Evolutionary conservation across 2,797 vertebrate species (phyloP).

Genomic region (Lacerta bilineata): DNA sequence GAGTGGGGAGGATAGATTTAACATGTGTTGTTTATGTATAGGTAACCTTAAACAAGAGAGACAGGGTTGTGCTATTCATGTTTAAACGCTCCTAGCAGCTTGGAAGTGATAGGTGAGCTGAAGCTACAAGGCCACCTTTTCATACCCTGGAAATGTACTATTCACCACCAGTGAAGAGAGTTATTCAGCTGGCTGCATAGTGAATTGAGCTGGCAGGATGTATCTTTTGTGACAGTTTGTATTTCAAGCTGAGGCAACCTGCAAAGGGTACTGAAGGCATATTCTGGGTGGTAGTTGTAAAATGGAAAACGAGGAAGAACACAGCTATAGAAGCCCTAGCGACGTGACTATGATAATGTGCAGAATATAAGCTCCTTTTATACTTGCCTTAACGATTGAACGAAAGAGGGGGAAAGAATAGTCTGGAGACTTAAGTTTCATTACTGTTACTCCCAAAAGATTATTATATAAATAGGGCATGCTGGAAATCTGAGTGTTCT

Average conservation of each 20-base stretch:
- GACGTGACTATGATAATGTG: not conserved
- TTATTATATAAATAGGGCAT: not conserved
- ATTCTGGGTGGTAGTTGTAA: conserved; percentile 39
- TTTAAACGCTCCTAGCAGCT: conserved; percentile 4
- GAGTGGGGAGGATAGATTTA: not conserved
- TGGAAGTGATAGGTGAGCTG: conserved; percentile 3
- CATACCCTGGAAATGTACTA: conserved; percentile 3
- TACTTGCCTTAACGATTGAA: not conserved
- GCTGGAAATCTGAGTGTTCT: not conserved
- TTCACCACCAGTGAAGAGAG: conserved; percentile 1
- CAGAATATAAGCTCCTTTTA: conserved; percentile 22
- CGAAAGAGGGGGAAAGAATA: no score
- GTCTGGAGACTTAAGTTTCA: not conserved
- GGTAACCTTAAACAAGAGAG: conserved; percentile 10
- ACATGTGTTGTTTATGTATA: not conserved
- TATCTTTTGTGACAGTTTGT: not conserved
- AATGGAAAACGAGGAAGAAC: not conserved
- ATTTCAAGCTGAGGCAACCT: conserved; percentile 48
- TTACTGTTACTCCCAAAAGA: not conserved
- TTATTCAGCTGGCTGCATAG: conserved; percentile 38
- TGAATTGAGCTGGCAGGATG: conserved; percentile 42
- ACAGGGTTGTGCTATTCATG: conserved; percentile 14
- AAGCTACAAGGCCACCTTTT: conserved; percentile 23
- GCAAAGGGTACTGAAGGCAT: conserved; percentile 49
- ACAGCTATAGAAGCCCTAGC: not conserved